Base-by-base conservation (phyloP, 2,113 vertebrate genomes). In the Gallinago undulata region DNA sequence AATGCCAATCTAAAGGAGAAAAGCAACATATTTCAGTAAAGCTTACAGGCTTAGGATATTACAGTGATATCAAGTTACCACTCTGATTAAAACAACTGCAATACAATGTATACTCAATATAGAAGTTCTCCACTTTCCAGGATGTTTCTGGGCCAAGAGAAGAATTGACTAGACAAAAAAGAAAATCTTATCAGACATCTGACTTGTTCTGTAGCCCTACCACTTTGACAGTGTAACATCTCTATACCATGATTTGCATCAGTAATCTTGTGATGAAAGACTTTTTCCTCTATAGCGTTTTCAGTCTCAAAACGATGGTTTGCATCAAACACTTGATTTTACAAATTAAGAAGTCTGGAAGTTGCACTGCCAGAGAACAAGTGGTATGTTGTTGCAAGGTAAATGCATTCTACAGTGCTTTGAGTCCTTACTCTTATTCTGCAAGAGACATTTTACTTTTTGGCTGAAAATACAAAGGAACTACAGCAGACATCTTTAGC, bases 1-100 rank as follows among this genome's bases (percentile, higher is more conserved):
- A 91, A 99, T 99, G 97, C 98, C 98, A 97, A 98, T 97, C 98
- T 98, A 87, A 24, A 95, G 91, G 79, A 95, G 81, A 95, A 87
- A 72, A 96, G 60, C 57, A 97, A 92, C 6, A 5, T 5, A 35
- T 59, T 83, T 96, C 55, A 97, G 77, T 81, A 83, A 81, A 78
- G 37, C 18, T 86, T 33, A 56, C 14, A 53, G 30, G 33, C 13
- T 62, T 28, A 50, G 19, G n/a, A 19, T 19, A 73, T 43, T 69
- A 62, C 30, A 90, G 37, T 0, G 1, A 11, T 28, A 87, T 3
- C 37, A 60, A 59, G 24, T 63, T 76, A 85, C 37, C 33, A 37
- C 19, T 56, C 70, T 27, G 18, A 72, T 16, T 60, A 87, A 74
- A 88, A 12, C 67, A 77, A 86, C 31, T 47, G n/a, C 37, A 47